Conservation (phyloP, 35 echinoderm and acorn worm genomes). For the Stichopus chloronotus region DNA sequence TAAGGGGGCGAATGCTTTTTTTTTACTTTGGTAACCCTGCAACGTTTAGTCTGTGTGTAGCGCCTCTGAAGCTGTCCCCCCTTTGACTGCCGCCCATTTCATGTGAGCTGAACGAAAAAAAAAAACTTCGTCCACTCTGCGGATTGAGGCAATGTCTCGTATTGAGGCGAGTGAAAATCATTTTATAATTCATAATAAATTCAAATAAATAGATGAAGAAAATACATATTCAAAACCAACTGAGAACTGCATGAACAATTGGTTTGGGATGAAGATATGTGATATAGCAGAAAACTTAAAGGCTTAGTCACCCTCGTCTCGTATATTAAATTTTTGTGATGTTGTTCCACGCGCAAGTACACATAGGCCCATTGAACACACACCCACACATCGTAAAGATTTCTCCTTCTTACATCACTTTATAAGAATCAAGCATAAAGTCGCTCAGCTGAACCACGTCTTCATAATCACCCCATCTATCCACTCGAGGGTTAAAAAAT, state of each 20-base stretch:
- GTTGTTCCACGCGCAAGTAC: too few relatives aligned
- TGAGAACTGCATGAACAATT: background rate
- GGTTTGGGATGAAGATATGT: background rate
- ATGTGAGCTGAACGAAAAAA: slow-evolving; percentile 11
- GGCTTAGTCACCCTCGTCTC: too few relatives aligned
- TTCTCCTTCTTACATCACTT: background rate
- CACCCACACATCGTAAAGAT: slow-evolving; percentile 8
- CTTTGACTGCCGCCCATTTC: background rate
- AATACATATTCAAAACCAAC: slow-evolving; percentile 6
- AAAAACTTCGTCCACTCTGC: background rate
- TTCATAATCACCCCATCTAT: background rate
- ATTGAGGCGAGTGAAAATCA: slow-evolving; percentile 7
- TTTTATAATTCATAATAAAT: slow-evolving; percentile 12
- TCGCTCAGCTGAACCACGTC: background rate
- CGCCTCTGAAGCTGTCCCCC: background rate
- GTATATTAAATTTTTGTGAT: too few relatives aligned
- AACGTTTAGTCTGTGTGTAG: background rate
- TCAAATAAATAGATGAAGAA: slow-evolving; percentile 5
- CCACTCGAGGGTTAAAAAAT: background rate
- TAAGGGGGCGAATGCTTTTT: background rate
- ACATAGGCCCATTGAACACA: background rate
- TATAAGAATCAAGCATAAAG: background rate
- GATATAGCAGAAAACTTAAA: too few relatives aligned
- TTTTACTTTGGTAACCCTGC: background rate
- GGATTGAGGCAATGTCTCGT: background rate